Evolutionary conservation across 1,140 invertebrate genomes (phyloP), one percentile per base, ranked within the genome.

Genomic region (Bombus sibiricus): DNA sequence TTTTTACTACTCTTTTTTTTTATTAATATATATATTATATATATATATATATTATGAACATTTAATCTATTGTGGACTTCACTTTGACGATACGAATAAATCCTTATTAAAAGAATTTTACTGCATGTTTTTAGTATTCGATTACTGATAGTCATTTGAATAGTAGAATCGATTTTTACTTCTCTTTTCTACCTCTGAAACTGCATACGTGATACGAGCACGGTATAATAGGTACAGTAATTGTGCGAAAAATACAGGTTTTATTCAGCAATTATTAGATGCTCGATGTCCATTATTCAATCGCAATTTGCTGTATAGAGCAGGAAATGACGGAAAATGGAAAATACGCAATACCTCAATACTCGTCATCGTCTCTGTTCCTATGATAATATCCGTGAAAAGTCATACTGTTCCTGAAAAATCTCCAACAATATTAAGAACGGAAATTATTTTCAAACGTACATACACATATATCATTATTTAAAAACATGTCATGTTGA

Each of bases 261-360:
- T 57, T n/a, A 85, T 57, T 72, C 34, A 47, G 68, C 41, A 80
- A 68, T 72, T 85, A 85, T 34, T 37, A 43, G 39, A 25, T 62
- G 68, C 12, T 85, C 39, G 41, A 69, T 80, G 34, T 25, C 37
- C 53, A 85, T 85, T 80, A 80, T 34, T 37, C 68, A 69, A 85
- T 73, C 41, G 68, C 28, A 73, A 72, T 72, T 72, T 47, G 32
- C 57, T 71, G 66, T 13, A 25, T 39, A n/a, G 2, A 18, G 53
- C 39, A 84, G 76, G 83, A 85, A 85, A 85, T 53, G 39, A 85
- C 37, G 47, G 74, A 69, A 83, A 77, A 83, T 78, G 39, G 66
- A 72, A 84, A 80, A 64, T 73, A 10, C 83, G 43, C 68, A 43
- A 34, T 64, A 80, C 15, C 53, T 78, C 18, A n/a, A 72, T 80